Base-by-base conservation (phyloP, 1,140 invertebrate genomes). In the Arion vulgaris region DNA sequence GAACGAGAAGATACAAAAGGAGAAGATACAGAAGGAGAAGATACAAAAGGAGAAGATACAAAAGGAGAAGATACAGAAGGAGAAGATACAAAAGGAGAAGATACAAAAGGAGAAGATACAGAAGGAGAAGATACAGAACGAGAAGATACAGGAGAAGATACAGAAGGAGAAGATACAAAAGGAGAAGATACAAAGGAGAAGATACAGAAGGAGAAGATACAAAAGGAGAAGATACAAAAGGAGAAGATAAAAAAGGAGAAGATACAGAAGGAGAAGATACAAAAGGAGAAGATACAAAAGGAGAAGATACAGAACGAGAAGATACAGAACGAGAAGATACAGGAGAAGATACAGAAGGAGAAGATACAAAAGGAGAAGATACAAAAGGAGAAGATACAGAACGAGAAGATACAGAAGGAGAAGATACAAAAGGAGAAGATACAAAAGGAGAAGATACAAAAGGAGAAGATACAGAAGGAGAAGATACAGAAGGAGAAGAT, bases 271-370 rank as follows among this genome's bases (percentile, higher is more conserved):
- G 26, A 57, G 53, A 57, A 57, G 53, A 57, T 23, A n/a, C 15
- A 57, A 23, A 57, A 57, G 19, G 26, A 57, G 53, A 57, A 57
- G 53, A 57, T 23, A n/a, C 15, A 66, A 17, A 28, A 66, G n/a
- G 26, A 80, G 78, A 28, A 80, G 62, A 11, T 66, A 45, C 19
- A 80, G 77, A 19, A 79, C 53, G 9, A 80, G 53, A n/a, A 62
- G 38, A 39, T 15, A 23, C 15, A 80, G 51, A n/a, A 80, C 32
- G 13, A 68, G 32, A n/a, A 80, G 57, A 39, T n/a, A 34, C 7
- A 62, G 39, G 13, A 68, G 32, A n/a, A 80, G 57, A 39, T n/a
- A 34, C 7, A 62, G 39, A 34, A 62, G 34, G 11, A 74, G 45
- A 28, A 74, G 32, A 28, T 17, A 26, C 5, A 74, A 26, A 1